Percentiles rank a stretch among this genome's conserved stretches.
These are phyloP conservation scores for Nylanderia fulva DNA, from an alignment of 1,140 invertebrate genomes.

Conservation along the genomic window DNA sequence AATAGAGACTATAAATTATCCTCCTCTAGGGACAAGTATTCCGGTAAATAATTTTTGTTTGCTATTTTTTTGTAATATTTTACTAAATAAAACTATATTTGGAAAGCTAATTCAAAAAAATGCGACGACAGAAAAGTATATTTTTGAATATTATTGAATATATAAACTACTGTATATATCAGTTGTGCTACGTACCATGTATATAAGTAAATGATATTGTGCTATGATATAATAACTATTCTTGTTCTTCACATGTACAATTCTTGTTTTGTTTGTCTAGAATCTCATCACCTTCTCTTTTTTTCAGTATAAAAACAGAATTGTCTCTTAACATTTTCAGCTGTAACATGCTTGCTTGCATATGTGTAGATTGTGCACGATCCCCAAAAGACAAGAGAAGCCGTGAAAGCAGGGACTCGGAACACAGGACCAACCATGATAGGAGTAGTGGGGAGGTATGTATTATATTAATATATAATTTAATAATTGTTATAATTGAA, in stretches of 20 bases:
- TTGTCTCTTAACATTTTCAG: conserved; percentile 82
- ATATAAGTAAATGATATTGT: not conserved
- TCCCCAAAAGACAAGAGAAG: conserved; percentile 94
- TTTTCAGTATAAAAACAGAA: conserved; percentile 77
- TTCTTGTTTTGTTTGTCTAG: conserved; percentile 57
- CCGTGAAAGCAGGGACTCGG: conserved; percentile 91
- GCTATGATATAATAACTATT: not conserved
- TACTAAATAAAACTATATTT: not conserved
- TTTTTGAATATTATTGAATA: conserved; percentile 23
- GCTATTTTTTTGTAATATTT: not conserved
- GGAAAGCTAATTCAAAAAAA: not conserved
- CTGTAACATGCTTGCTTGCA: conserved; percentile 82
- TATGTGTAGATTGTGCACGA: conserved; percentile 90
- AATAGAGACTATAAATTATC: conserved; percentile 93
- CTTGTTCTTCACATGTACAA: no score
- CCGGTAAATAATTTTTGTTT: conserved; percentile 85
- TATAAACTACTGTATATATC: not conserved
- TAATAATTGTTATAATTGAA: not conserved
- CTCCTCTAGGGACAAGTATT: conserved; percentile 94
- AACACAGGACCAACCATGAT: conserved; percentile 94
- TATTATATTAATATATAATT: conserved; percentile 14
- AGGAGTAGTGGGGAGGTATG: conserved; percentile 91
- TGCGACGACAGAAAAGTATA: not conserved
- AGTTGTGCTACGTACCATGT: not conserved
- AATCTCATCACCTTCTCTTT: conserved; percentile 61